Evolutionary conservation across 2,888 invertebrate species (phyloP).

Genomic region (Ischnura elegans): DNA sequence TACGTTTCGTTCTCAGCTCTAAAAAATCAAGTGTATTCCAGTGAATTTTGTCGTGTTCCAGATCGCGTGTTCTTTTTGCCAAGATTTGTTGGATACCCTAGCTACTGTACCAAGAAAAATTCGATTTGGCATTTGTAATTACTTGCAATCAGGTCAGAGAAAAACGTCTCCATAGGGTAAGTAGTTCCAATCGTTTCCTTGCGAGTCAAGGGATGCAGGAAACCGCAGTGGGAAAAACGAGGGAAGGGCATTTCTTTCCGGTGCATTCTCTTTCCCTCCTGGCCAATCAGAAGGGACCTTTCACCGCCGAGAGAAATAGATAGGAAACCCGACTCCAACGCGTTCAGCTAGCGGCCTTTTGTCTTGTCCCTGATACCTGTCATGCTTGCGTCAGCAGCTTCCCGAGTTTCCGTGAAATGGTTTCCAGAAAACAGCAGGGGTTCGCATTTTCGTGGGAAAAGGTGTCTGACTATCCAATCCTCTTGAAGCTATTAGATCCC

Average conservation of each 20-base stretch:
- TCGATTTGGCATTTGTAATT: background rate
- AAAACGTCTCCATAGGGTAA: background rate
- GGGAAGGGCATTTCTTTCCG: background rate
- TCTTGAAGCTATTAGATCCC: background rate
- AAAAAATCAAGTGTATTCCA: too few relatives aligned
- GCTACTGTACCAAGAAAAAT: too few relatives aligned
- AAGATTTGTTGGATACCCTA: too few relatives aligned
- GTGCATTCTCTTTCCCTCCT: background rate
- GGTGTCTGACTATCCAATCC: background rate
- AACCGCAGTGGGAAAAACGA: background rate
- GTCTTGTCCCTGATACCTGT: background rate
- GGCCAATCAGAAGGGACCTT: background rate
- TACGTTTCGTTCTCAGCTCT: too few relatives aligned
- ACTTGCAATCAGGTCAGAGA: background rate
- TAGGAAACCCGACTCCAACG: background rate
- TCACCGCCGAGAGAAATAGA: background rate
- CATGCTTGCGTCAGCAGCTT: constrained; percentile 26
- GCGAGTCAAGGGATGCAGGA: background rate
- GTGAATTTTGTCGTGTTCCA: too few relatives aligned
- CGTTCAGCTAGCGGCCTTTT: background rate
- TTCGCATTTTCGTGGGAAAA: background rate
- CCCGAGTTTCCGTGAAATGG: background rate
- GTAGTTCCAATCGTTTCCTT: background rate
- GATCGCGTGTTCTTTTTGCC: too few relatives aligned
- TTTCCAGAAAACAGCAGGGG: background rate